A percentile compares a stretch with the other conserved stretches of the same genome.
These are phyloP conservation scores for Drosophila phalerata DNA, from an alignment of 2,888 invertebrate species.

Conservation along the genomic window DNA sequence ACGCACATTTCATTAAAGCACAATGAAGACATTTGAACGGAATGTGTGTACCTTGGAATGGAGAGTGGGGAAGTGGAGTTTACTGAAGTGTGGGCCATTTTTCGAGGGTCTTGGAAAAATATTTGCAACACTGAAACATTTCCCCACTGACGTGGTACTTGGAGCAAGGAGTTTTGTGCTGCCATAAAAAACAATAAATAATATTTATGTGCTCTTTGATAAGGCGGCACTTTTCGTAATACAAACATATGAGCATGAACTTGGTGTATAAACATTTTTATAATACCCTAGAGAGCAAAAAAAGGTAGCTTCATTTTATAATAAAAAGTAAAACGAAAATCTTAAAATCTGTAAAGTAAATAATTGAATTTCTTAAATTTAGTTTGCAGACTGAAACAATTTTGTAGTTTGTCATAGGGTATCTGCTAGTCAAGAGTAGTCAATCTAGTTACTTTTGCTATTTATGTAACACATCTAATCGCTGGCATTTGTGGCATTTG, in stretches of 20 bases:
- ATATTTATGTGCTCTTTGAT: conserved; percentile 73
- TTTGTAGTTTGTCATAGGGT: not conserved
- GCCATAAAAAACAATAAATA: conserved; percentile 76
- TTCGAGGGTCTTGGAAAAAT: conserved; percentile 59
- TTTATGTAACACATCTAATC: conserved; percentile 68
- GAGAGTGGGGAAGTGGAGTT: conserved; percentile 8
- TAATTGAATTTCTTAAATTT: not conserved
- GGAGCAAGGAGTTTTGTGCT: not conserved
- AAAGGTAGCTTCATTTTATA: conserved; percentile 5
- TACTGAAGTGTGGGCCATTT: not conserved
- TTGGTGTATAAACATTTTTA: conserved; percentile 10
- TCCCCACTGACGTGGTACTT: conserved; percentile 48
- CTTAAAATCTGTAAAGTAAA: not conserved
- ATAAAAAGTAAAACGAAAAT: not conserved
- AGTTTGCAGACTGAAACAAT: not conserved
- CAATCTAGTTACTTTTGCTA: not conserved
- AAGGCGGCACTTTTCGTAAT: conserved; percentile 62
- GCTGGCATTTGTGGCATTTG: conserved; percentile 58
- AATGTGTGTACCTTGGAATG: conserved; percentile 24
- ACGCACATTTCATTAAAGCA: conserved; percentile 76
- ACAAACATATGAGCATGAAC: conserved; percentile 36
- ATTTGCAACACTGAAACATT: conserved; percentile 72
- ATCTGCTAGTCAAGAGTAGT: not conserved
- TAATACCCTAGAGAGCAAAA: conserved; percentile 2
- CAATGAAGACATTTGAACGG: conserved; percentile 71